Evolutionary conservation across 1,140 invertebrate species (phyloP).

Genomic region (Vanessa atalanta): DNA sequence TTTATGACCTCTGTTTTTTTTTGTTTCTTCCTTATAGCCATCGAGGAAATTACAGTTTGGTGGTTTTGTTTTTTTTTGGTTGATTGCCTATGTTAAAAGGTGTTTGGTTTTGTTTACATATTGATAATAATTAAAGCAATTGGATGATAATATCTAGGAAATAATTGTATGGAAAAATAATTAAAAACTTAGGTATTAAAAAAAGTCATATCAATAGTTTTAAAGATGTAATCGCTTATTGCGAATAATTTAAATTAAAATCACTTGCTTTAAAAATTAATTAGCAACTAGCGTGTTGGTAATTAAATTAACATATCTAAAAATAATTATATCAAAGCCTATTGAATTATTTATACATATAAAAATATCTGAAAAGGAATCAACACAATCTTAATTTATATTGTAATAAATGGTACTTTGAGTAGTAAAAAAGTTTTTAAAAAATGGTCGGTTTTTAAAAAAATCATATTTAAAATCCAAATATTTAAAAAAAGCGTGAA

Average conservation of each 20-base stretch:
- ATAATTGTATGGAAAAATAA: too few species aligned
- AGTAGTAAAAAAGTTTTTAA: neutral
- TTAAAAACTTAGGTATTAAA: too few species aligned
- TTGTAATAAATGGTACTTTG: too few species aligned
- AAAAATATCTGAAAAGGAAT: too few species aligned
- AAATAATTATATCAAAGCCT: too few species aligned
- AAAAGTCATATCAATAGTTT: too few species aligned
- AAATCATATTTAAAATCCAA: neutral
- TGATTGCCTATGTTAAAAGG: slow-evolving; percentile 1
- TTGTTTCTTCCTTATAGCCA: slow-evolving; percentile 25
- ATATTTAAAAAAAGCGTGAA: neutral
- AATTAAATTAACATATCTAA: too few species aligned
- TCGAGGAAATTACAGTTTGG: slow-evolving; percentile 8
- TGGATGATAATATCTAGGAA: too few species aligned
- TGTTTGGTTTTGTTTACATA: neutral
- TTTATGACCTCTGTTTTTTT: slow-evolving; percentile 11
- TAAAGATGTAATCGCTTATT: neutral
- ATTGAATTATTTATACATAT: too few species aligned
- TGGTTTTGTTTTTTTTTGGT: neutral
- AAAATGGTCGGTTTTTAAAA: neutral
- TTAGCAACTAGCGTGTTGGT: neutral
- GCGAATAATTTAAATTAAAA: neutral
- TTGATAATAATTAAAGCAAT: too few species aligned
- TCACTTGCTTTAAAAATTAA: neutral
- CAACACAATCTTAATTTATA: too few species aligned